Evolutionary conservation across 2,113 vertebrate species (phyloP), one percentile per base, ranked within the genome.

Genomic region (Corapipo altera): DNA sequence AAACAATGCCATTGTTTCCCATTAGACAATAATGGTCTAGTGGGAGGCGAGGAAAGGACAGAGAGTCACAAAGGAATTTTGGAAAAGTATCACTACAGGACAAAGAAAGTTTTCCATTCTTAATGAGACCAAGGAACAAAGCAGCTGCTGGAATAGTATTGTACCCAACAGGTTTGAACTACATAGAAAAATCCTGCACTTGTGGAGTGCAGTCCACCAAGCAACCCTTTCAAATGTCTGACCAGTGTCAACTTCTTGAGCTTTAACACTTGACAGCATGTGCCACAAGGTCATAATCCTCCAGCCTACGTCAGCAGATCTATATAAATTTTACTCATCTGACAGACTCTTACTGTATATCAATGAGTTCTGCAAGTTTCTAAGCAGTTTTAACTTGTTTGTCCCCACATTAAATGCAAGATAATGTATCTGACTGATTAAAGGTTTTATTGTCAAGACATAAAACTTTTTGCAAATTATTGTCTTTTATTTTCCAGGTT

Each of bases 371-470:
- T 93, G 27, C 41, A 65, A 55, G 62, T 86, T 96, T 94, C 81
- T 89, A 91, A 97, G 96, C 48, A 79, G 57, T 95, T 97, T 92
- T 84, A 92, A 44, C 43, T 88, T 88, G 46, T 87, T 92, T 89
- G 23, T 70, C 72, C 43, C 89, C 58, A 90, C 41, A 65, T 87
- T 81, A 93, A 85, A 37, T 46, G 67, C 78, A 65, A 86, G 93
- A 54, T 82, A 75, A 73, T 76, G 49, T 71, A 95, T 96, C 92
- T 85, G 75, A 70, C 64, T 93, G 77, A 22, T 89, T 91, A 89
- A 93, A 95, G n/a, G 46, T 77, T 97, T 98, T 96, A 96, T 92
- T 88, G 70, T 87, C 92, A 93, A 74, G 70, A 37, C 58, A 95
- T 82, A 85, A 82, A 74, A 82, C 28, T 37, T 96, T 92, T 94